Conservation (phyloP, 2,113 vertebrate genomes). For the Alethe castanea region DNA sequence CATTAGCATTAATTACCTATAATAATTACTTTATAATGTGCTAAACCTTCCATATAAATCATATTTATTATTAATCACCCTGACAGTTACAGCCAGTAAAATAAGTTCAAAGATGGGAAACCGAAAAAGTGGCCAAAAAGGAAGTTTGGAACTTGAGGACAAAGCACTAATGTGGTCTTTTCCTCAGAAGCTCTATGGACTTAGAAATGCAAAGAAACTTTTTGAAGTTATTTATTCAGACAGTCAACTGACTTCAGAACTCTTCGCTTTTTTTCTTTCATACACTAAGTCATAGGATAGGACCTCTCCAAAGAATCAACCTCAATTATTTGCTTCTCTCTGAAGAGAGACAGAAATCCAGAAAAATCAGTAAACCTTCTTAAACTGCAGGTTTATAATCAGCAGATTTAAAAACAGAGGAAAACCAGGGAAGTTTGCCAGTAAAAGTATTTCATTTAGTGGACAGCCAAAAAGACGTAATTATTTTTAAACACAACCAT, state of each 20-base stretch:
- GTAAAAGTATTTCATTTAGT: neutral
- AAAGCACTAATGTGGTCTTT: neutral
- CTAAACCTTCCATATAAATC: neutral
- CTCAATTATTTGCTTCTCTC: neutral
- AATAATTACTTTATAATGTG: neutral
- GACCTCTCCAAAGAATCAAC: neutral
- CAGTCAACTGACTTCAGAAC: neutral
- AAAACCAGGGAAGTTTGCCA: neutral
- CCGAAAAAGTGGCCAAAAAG: neutral
- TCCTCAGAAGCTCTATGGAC: neutral
- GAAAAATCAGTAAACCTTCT: neutral
- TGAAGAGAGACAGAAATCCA: neutral
- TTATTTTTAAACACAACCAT: neutral
- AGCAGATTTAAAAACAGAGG: neutral
- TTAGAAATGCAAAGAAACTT: neutral
- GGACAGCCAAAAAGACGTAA: neutral
- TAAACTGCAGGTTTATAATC: neutral
- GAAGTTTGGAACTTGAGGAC: neutral
- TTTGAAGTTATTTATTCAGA: neutral
- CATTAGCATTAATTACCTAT: neutral
- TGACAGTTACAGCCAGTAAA: neutral
- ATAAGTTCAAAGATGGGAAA: neutral
- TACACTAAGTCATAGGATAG: neutral
- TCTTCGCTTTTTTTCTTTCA: neutral
- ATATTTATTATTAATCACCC: neutral